Percentiles rank a stretch among this genome's conserved stretches.
phyloP scores from a whole-genome alignment of 2,888 invertebrate species.

The Abrostola tripartita region DNA sequence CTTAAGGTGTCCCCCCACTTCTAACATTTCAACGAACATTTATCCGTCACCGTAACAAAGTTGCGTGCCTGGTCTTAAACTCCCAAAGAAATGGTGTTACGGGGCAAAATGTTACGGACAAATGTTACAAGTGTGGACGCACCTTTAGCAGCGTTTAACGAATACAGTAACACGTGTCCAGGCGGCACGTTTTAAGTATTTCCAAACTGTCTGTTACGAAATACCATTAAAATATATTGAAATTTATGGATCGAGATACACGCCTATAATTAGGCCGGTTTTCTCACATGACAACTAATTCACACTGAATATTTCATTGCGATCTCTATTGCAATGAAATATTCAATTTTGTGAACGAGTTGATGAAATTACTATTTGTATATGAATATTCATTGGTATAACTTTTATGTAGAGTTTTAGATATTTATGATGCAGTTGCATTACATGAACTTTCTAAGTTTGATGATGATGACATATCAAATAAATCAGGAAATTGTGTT shows the following conservation, averaged over 20 bases:
- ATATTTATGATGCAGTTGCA: background rate
- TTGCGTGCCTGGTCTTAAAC: no score
- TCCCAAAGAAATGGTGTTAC: no score
- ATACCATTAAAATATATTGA: conserved; percentile 60
- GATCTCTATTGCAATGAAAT: conserved; percentile 61
- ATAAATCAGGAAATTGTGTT: no score
- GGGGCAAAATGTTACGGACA: background rate
- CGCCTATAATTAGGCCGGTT: conserved; percentile 56
- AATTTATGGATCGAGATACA: conserved; percentile 78
- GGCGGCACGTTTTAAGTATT: conserved; percentile 44
- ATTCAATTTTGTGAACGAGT: conserved; percentile 58
- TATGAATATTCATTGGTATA: conserved; percentile 50
- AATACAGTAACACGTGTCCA: conserved; percentile 26
- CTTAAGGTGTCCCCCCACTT: background rate
- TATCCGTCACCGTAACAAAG: no score
- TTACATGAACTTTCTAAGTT: background rate
- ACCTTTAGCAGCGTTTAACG: conserved; percentile 16
- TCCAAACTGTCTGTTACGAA: conserved; percentile 42
- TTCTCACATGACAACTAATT: conserved; percentile 64
- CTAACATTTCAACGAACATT: no score
- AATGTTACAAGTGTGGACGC: no score
- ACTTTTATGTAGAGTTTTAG: conserved; percentile 6
- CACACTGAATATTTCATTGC: conserved; percentile 83
- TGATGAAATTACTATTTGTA: conserved; percentile 58
- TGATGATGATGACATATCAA: no score